Conservation (phyloP, 2,797 vertebrate species). For the Sphenodon punctatus region DNA sequence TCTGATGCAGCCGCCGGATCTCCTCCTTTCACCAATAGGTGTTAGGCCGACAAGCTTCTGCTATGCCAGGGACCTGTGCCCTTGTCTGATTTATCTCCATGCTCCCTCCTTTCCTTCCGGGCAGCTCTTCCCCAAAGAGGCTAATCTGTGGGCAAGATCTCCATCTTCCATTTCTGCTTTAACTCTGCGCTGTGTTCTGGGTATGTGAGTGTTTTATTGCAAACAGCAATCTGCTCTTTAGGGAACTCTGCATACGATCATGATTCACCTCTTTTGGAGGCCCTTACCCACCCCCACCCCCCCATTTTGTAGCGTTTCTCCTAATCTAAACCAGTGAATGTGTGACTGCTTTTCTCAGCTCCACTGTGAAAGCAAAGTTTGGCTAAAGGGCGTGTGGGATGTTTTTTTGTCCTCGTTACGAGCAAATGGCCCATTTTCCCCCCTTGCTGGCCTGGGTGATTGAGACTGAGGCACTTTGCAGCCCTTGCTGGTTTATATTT, state of each 20-base stretch:
- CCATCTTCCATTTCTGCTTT: slow-evolving; percentile 24
- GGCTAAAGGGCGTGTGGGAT: too few relatives aligned
- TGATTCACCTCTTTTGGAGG: slow-evolving; percentile 65
- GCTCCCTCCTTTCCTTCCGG: neutral
- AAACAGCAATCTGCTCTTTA: slow-evolving; percentile 59
- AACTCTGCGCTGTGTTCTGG: neutral
- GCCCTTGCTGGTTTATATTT: neutral
- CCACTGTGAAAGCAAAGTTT: neutral
- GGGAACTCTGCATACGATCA: slow-evolving; percentile 55
- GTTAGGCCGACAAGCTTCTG: neutral
- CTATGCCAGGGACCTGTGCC: fast-evolving
- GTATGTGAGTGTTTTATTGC: slow-evolving; percentile 41
- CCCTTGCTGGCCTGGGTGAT: neutral
- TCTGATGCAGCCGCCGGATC: too few relatives aligned
- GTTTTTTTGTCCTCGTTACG: neutral
- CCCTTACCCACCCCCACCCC: neutral
- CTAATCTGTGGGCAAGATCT: neutral
- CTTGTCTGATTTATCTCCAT: fast-evolving
- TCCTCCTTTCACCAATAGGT: neutral
- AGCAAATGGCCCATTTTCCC: neutral
- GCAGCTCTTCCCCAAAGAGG: neutral
- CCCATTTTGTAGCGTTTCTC: neutral
- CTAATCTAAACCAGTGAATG: neutral
- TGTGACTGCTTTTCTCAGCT: neutral
- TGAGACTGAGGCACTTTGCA: neutral